phyloP scores from a whole-genome alignment of 2,113 vertebrate genomes.

The Aspidoscelis tigris region DNA sequence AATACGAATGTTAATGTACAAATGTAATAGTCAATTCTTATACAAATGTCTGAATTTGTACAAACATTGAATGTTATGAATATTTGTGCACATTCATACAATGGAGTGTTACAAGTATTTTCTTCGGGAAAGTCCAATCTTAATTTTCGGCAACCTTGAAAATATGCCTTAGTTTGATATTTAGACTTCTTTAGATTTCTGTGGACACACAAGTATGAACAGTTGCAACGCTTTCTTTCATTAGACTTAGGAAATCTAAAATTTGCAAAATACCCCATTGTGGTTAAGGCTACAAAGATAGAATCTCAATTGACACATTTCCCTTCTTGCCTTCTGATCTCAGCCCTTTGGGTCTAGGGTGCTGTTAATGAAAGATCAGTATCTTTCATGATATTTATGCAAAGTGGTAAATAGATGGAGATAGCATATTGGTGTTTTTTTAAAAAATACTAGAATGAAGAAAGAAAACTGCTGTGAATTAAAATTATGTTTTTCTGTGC shows the following conservation, averaged over 20 bases:
- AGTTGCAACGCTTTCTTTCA: background rate
- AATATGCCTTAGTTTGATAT: background rate
- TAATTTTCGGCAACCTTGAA: background rate
- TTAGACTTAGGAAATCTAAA: background rate
- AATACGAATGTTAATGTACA: too few relatives aligned
- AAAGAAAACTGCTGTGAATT: background rate
- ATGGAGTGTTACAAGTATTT: background rate
- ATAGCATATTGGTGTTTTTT: background rate
- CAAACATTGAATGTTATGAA: too few relatives aligned
- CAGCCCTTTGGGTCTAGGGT: background rate
- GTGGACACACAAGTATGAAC: background rate
- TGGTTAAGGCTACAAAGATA: background rate
- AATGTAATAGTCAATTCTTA: too few relatives aligned
- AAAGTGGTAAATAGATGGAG: background rate
- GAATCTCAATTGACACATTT: conserved; percentile 1
- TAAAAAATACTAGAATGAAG: background rate
- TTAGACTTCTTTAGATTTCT: background rate
- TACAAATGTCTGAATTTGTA: too few relatives aligned
- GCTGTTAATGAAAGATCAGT: background rate
- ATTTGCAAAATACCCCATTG: background rate
- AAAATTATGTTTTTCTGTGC: background rate
- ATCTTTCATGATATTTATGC: background rate
- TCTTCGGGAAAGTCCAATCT: background rate
- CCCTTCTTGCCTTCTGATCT: background rate
- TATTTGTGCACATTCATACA: background rate